Percentiles rank a stretch among this genome's conserved stretches.
Conservation (phyloP, 2,888 invertebrate genomes). For the Nemotelus pantherinus region DNA sequence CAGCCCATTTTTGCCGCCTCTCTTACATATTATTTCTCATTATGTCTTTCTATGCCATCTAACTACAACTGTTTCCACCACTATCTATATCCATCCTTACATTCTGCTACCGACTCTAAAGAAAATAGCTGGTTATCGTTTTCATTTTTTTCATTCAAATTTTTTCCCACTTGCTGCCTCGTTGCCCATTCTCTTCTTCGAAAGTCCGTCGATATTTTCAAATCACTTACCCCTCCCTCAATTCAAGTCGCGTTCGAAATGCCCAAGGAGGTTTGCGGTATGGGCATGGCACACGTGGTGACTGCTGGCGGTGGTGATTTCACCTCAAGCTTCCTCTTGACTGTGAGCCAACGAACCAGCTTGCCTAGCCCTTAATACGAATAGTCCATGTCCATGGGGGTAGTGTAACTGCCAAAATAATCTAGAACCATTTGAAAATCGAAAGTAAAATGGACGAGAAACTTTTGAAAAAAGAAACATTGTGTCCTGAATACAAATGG, state of each 20-base stretch:
- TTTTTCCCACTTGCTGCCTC: neutral
- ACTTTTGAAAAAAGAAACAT: conserved; percentile 16
- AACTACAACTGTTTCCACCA: conserved; percentile 7
- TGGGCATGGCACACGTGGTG: too few species aligned
- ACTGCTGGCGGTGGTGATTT: neutral
- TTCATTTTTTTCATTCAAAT: conserved; percentile 11
- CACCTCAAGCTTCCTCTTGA: neutral
- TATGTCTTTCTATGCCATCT: neutral
- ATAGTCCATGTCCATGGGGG: conserved; percentile 11
- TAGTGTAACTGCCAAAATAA: neutral
- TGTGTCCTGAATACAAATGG: conserved; percentile 56
- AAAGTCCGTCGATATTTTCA: conserved; percentile 35
- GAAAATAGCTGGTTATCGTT: conserved; percentile 41
- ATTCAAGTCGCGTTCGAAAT: neutral
- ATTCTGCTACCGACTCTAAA: neutral
- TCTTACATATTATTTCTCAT: neutral
- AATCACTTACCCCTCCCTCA: neutral
- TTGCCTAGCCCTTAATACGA: neutral
- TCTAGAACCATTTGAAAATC: conserved; percentile 30
- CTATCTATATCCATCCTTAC: neutral
- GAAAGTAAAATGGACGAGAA: conserved; percentile 39
- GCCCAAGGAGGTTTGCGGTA: too few species aligned
- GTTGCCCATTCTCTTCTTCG: neutral
- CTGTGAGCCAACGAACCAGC: too few species aligned
- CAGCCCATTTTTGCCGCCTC: neutral